Base-by-base conservation (phyloP, 2,797 vertebrate genomes). In the Schizopygopsis malacanthus region DNA sequence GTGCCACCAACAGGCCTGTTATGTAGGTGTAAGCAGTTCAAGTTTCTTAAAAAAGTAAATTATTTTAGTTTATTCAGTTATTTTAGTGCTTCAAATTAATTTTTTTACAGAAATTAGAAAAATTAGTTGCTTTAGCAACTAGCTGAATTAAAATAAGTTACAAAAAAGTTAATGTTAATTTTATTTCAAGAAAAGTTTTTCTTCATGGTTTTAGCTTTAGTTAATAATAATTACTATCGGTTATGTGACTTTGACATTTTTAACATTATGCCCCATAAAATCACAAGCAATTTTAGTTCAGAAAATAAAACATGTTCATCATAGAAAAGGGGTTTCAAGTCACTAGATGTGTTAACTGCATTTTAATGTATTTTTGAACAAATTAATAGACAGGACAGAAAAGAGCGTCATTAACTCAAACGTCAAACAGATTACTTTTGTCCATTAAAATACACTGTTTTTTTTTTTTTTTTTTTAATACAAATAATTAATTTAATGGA, bases 391-490 rank as follows among this genome's bases (percentile, higher is more conserved):
- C 4, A 75, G 72, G 45, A 41, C 12, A 54, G 52, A 76, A 75
- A 33, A 76, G 22, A 72, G n/a, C 4, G 3, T 73, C 71, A 59
- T 16, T 25, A 15, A 78, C 37, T 61, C 10, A 61, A 25, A 78
- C 61, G 37, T 78, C 54, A 41, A 61, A 79, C 39, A 61, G 54
- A 79, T 79, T 78, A 28, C 13, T 61, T 61, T 28, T 18, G 39
- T 61, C 39, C 39, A 61, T 79, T 61, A 79, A 61, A 79, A 79
- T 43, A 79, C 39, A 61, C 22, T n/a, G 76, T 59, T 13, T 18
- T 41, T 43, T 33, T 0, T 33, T 33, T 33, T 33, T 33, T 33
- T 2, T 1, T 52, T 81, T 69, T 50, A 54, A 70, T 39, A 59
- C 7, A 22, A 59, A 61, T 79, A 2, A 43, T 41, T 78, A 15